These are phyloP conservation scores for Pyrocoelia pectoralis DNA, from an alignment of 2,888 invertebrate species.

Conservation along the genomic window DNA sequence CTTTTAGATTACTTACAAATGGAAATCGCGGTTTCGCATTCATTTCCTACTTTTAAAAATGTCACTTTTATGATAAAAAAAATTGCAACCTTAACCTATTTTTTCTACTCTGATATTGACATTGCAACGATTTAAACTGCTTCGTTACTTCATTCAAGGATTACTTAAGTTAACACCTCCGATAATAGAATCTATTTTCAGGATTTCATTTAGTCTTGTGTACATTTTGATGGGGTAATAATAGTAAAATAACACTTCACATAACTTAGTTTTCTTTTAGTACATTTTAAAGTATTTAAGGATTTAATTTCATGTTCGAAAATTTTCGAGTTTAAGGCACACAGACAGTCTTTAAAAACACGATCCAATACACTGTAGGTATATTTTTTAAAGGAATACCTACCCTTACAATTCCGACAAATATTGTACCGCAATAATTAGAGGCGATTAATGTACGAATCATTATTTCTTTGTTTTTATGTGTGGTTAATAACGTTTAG, in stretches of 20 bases:
- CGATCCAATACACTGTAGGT: no score
- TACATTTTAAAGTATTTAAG: not conserved
- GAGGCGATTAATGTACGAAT: no score
- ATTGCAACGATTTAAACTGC: no score
- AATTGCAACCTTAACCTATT: not conserved
- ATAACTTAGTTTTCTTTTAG: not conserved
- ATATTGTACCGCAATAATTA: no score
- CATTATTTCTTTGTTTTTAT: no score
- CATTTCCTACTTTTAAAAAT: not conserved
- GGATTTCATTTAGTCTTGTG: not conserved
- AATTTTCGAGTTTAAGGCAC: not conserved
- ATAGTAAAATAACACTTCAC: not conserved
- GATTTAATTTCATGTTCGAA: not conserved
- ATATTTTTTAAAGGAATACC: no score
- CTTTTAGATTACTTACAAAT: not conserved
- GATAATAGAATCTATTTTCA: not conserved
- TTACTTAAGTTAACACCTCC: not conserved
- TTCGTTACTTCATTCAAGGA: not conserved
- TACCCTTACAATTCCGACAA: no score
- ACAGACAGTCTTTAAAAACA: no score
- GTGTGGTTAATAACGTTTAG: no score
- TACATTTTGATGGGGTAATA: not conserved
- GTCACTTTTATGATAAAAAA: not conserved
- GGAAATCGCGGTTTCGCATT: not conserved
- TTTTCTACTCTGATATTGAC: not conserved